Conservation (phyloP, 2,113 vertebrate genomes). For the Danio rerio region GRCz12tu NC_133186.1:27843001-27843500, state of each 20-base stretch:
- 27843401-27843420: neutral
- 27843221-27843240: neutral
- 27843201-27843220: conserved; percentile 43
- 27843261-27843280: conserved; percentile 35
- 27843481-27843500: neutral
- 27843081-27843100: too few relatives aligned
- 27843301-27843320: conserved; percentile 30
- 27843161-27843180: too few relatives aligned
- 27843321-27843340: conserved; percentile 24
- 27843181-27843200: neutral
- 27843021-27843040: too few relatives aligned
- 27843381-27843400: neutral
- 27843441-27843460: too few relatives aligned
- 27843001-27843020: too few relatives aligned
- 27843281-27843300: conserved; percentile 6
- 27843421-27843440: too few relatives aligned
- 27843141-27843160: too few relatives aligned
- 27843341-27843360: neutral
- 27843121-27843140: too few relatives aligned
- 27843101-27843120: too few relatives aligned
- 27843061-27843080: too few relatives aligned
- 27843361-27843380: neutral
- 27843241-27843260: conserved; percentile 15
- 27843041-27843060: too few relatives aligned
- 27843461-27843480: neutral